Conservation (phyloP, 2,113 vertebrate genomes). For the Oreocharis arfaki region DNA sequence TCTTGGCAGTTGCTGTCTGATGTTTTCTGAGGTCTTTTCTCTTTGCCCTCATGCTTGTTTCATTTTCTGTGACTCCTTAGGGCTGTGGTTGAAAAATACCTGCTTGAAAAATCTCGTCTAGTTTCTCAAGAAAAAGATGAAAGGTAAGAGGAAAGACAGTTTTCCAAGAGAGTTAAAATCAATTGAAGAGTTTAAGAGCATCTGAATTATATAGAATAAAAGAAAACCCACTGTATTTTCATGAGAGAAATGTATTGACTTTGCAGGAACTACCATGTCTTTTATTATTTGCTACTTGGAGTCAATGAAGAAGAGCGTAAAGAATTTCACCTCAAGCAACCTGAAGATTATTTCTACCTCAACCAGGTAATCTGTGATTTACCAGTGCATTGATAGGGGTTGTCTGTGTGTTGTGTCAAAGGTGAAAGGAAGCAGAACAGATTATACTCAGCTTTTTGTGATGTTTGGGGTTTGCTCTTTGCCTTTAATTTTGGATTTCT, state of each 20-base stretch:
- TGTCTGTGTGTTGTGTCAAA: neutral
- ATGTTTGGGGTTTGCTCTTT: neutral
- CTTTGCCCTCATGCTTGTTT: neutral
- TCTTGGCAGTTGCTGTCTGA: neutral
- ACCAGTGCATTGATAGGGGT: neutral
- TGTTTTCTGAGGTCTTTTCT: neutral
- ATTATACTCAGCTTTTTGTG: neutral
- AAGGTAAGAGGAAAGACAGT: slow-evolving; percentile 72
- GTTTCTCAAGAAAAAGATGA: slow-evolving; percentile 97
- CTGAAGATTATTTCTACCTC: slow-evolving; percentile 98
- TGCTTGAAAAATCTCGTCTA: slow-evolving; percentile 96
- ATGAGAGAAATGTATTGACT: neutral
- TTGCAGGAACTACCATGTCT: slow-evolving; percentile 95
- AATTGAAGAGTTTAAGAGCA: neutral
- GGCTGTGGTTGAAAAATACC: slow-evolving; percentile 96
- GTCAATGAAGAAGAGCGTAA: slow-evolving; percentile 86
- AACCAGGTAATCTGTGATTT: slow-evolving; percentile 83
- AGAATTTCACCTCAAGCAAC: slow-evolving; percentile 91
- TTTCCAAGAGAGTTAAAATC: neutral
- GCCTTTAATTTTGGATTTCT: neutral
- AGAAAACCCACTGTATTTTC: neutral
- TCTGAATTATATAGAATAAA: neutral
- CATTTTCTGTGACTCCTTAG: slow-evolving; percentile 59
- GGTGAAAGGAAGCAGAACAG: neutral
- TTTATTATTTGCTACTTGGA: slow-evolving; percentile 95